Conservation (phyloP, 2,888 invertebrate species). For the Drosophila nigricruria region DNA sequence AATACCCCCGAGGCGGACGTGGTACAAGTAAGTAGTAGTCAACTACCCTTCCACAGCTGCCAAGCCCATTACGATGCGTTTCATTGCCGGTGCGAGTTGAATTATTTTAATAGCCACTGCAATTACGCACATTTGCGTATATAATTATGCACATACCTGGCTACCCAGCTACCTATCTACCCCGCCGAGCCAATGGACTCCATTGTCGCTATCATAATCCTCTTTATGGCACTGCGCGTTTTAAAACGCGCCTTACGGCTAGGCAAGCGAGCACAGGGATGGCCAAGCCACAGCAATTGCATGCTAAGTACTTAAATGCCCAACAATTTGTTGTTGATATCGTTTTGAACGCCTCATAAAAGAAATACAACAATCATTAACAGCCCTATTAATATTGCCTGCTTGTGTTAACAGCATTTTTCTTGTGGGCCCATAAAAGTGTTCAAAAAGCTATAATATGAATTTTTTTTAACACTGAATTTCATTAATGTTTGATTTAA, state of each 20-base stretch:
- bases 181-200: not conserved
- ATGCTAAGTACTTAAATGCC: slow-evolving; percentile 11
- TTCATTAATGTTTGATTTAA: not conserved
- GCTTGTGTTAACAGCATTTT: not conserved
- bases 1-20: slow-evolving; percentile 46
- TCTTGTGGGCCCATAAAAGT: not conserved
- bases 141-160: slow-evolving; percentile 25
- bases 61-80: slow-evolving; percentile 32
- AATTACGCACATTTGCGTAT: slow-evolving; percentile 49
- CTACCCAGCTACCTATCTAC: not conserved
- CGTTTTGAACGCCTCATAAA: not conserved
- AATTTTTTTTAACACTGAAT: not conserved
- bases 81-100: slow-evolving; percentile 43
- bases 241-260: slow-evolving; percentile 35
- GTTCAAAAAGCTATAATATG: not conserved
- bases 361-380: not conserved
- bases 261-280: not conserved
- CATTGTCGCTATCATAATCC: slow-evolving; percentile 25
- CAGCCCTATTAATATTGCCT: not conserved
- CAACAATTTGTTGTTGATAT: slow-evolving; percentile 5
- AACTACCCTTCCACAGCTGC: slow-evolving; percentile 12
- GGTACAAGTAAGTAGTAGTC: slow-evolving; percentile 38
- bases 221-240: slow-evolving; percentile 29
- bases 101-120: slow-evolving; percentile 71
- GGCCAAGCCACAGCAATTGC: not conserved